Percentiles rank a stretch among this genome's conserved stretches.
phyloP scores from a whole-genome alignment of 2,797 vertebrate species.

The Lutjanus argentimaculatus region DNA sequence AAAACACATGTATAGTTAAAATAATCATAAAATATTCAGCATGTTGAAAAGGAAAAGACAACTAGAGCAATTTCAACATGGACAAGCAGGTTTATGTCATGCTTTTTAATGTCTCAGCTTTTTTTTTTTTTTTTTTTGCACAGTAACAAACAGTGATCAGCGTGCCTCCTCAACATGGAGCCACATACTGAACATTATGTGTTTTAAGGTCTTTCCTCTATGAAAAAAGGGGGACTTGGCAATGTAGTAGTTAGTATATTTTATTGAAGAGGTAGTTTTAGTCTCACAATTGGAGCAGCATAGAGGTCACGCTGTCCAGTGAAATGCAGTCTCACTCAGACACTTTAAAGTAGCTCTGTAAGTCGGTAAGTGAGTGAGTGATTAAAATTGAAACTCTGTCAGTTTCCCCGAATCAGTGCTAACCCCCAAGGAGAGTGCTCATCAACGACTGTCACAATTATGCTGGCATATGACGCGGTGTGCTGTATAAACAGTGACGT shows the following conservation, averaged over 20 bases:
- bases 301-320: background rate
- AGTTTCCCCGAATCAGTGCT: conserved; percentile 32
- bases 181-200: background rate
- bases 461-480: background rate
- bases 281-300: conserved; percentile 18
- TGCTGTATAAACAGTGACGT: background rate
- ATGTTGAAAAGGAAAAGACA: conserved; percentile 8
- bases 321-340: conserved; percentile 26
- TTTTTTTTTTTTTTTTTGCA: background rate
- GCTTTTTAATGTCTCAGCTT: background rate
- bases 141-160: background rate
- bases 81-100: conserved; percentile 12
- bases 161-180: background rate
- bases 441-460: conserved; percentile 20
- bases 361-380: conserved; percentile 21
- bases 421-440: conserved; percentile 11
- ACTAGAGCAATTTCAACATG: background rate
- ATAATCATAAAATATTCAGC: conserved; percentile 33
- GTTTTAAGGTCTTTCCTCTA: background rate
- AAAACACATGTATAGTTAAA: conserved; percentile 43
- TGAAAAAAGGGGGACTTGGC: background rate
- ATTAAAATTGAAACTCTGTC: conserved; percentile 50
- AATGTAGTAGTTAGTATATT: background rate
- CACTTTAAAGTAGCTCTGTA: background rate
- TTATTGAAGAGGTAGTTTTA: conserved; percentile 39